Evolutionary conservation across 2,113 vertebrate species (phyloP), one percentile per base, ranked within the genome.

Genomic region (Pantherophis guttatus): DNA sequence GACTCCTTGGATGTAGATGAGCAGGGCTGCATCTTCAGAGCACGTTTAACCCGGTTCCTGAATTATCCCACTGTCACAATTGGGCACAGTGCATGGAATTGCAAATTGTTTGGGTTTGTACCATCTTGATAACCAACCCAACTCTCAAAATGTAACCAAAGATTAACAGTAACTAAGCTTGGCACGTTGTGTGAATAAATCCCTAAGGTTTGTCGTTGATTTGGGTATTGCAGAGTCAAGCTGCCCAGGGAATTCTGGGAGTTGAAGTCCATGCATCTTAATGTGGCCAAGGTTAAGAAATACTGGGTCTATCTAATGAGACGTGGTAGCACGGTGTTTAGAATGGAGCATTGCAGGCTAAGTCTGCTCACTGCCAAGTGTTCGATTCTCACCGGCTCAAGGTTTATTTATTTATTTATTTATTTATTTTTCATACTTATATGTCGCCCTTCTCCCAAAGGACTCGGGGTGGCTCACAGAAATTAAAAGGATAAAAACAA

Each of bases 271-370:
- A 29, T 5, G 59, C 26, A 62, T 29, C 24, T 62, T 62, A 29
- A 62, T 12, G 11, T 62, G 59, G 5, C 19, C 59, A 65, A 65
- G 11, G 59, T 65, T 65, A 11, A 65, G 59, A 29, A 65, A 65
- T 10, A 58, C 21, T 58, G 26, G 59, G 26, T 65, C 59, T 65
- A 65, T 65, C 10, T 65, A 65, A 65, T 65, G 59, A 65, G 26
- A 1, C 3, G 3, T 65, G 59, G 3, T 65, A 10, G 26, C 10
- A 0, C 10, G 0, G 3, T 5, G 10, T 9, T 65, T 65, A 12
- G 26, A 65, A 65, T 12, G 10, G 10, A 65, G 9, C 11, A 12
- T 65, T 65, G 10, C 26, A 29, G 26, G 26, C 59, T 62, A 62
- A 11, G 24, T 62, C 24, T 62, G 59, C 24, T 65, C 26, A 65